These are phyloP conservation scores for Lagopus leucura DNA, from an alignment of 2,113 vertebrate species.

Conservation along the genomic window DNA sequence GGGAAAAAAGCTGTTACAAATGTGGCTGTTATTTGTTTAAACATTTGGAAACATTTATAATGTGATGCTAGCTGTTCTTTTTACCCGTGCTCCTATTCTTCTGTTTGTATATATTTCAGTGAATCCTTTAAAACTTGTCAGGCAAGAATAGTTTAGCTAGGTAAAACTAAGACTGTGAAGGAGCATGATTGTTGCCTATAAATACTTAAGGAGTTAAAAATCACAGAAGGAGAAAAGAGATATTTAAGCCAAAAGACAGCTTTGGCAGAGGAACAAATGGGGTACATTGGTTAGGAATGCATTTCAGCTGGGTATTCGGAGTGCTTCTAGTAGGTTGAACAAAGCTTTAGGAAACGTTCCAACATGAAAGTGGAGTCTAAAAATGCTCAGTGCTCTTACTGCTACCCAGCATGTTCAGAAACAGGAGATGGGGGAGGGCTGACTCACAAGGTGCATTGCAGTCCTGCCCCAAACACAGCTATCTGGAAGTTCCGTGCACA, in stretches of 20 bases:
- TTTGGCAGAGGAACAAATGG: conserved; percentile 26
- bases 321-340: not conserved
- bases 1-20: not conserved
- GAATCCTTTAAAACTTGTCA: not conserved
- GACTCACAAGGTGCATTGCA: not conserved
- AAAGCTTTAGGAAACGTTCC: not conserved
- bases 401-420: not conserved
- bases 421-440: not conserved
- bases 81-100: not conserved
- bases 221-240: not conserved
- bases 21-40: not conserved
- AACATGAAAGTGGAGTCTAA: not conserved
- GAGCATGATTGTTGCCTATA: not conserved
- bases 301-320: not conserved
- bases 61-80: not conserved
- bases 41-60: not conserved
- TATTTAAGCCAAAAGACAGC: conserved; percentile 12
- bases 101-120: not conserved
- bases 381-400: not conserved
- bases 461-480: not conserved
- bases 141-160: not conserved
- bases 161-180: not conserved
- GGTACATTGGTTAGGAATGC: not conserved
- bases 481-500: not conserved
- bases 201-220: conserved; percentile 2